phyloP scores from a whole-genome alignment of 2,888 invertebrate species.

The Temnothorax ravouxi region DNA sequence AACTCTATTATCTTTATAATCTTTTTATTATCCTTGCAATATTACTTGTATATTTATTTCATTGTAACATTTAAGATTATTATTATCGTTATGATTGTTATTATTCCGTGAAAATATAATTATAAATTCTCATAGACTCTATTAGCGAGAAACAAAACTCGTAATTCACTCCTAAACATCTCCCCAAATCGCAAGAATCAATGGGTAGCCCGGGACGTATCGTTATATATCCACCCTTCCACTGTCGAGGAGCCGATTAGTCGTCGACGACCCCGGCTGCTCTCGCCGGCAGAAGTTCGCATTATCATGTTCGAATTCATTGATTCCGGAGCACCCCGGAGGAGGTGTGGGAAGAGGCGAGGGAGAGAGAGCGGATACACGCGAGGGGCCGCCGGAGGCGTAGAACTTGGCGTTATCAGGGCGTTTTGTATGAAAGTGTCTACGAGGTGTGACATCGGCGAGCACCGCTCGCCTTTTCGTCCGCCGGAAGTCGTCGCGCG shows the following conservation, averaged over 20 bases:
- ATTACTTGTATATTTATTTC: not conserved
- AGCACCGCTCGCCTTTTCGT: constrained; percentile 60
- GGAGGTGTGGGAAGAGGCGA: constrained; percentile 12
- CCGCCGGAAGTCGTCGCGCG: constrained; percentile 50
- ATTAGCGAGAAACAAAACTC: not conserved
- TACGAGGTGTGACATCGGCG: constrained; percentile 81
- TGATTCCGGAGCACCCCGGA: constrained; percentile 77
- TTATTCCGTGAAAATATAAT: not conserved
- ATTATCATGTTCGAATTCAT: constrained; percentile 84
- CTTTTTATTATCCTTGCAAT: not conserved
- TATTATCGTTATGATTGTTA: not conserved
- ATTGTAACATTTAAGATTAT: not conserved
- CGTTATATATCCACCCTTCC: constrained; percentile 44
- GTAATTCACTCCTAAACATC: not conserved
- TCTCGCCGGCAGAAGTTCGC: constrained; percentile 78
- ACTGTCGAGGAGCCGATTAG: constrained; percentile 73
- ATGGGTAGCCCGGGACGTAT: constrained; percentile 4
- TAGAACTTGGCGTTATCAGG: constrained; percentile 82
- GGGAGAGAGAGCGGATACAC: constrained; percentile 55
- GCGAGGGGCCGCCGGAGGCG: constrained; percentile 45
- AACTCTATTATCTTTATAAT: not conserved
- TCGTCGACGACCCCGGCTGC: constrained; percentile 67
- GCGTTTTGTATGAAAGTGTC: constrained; percentile 82
- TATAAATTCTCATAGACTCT: not conserved
- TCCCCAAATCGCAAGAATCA: constrained; percentile 23